Percentiles rank a stretch among this genome's conserved stretches.
Evolutionary conservation across 2,797 vertebrate species (phyloP).

Genomic region (Poecile montanus): DNA sequence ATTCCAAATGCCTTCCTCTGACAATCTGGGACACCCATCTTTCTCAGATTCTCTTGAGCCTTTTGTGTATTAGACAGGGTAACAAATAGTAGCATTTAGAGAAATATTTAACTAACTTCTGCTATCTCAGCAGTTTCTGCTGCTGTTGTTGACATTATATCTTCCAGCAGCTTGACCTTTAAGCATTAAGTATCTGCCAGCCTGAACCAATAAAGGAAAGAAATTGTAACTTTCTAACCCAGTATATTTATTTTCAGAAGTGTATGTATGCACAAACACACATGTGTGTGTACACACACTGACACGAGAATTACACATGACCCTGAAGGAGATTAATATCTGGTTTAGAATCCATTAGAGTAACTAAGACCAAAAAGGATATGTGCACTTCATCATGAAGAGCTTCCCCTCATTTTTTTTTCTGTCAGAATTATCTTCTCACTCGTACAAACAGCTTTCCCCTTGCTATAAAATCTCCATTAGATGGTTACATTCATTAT

Average conservation of each 20-base stretch:
- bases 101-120: neutral
- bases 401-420: neutral
- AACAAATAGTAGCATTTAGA: neutral
- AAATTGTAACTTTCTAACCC: neutral
- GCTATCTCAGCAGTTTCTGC: neutral
- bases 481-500: neutral
- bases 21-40: neutral
- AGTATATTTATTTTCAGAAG: neutral
- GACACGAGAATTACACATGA: neutral
- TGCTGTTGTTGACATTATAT: neutral
- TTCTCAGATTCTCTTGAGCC: neutral
- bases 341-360: neutral
- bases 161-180: conserved; percentile 14
- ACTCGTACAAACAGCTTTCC: neutral
- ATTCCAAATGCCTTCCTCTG: neutral
- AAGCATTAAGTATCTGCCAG: neutral
- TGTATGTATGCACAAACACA: neutral
- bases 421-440: neutral
- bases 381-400: neutral
- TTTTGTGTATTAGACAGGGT: neutral
- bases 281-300: neutral
- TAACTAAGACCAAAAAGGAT: neutral
- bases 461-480: conserved; percentile 6
- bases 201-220: neutral
- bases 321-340: neutral